Evolutionary conservation across 2,888 invertebrate species (phyloP).

Genomic region (Orthonevra nobilis): DNA sequence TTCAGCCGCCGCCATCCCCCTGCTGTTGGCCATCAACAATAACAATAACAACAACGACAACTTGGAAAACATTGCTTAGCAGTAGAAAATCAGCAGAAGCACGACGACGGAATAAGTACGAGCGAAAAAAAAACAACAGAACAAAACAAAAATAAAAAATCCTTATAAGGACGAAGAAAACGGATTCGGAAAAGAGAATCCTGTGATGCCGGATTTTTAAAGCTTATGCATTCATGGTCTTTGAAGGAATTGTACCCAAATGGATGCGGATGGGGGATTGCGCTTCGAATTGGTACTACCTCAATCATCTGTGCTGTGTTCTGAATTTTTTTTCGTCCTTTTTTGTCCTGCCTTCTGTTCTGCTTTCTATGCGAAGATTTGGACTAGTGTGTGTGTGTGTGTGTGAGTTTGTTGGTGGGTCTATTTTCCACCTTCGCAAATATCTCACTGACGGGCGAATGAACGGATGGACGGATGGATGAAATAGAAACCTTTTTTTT

Average conservation of each 20-base stretch:
- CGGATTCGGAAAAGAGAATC: slow-evolving; percentile 9
- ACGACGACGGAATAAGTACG: slow-evolving; percentile 35
- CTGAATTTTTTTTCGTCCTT: slow-evolving; percentile 42
- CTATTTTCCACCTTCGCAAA: slow-evolving; percentile 69
- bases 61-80: slow-evolving; percentile 57
- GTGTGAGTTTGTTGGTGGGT: slow-evolving; percentile 30
- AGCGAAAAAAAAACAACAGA: slow-evolving; percentile 17
- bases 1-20: not conserved
- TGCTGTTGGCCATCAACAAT: slow-evolving; percentile 4
- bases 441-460: slow-evolving; percentile 66
- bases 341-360: slow-evolving; percentile 14
- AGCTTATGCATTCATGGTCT: slow-evolving; percentile 66
- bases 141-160: slow-evolving; percentile 17
- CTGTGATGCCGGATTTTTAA: slow-evolving; percentile 59
- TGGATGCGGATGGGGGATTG: slow-evolving; percentile 65
- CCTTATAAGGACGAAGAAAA: not conserved
- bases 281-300: slow-evolving; percentile 66
- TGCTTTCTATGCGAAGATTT: slow-evolving; percentile 30
- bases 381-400: slow-evolving; percentile 14
- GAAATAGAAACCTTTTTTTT: slow-evolving; percentile 68
- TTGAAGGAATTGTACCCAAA: slow-evolving; percentile 59
- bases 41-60: slow-evolving; percentile 30
- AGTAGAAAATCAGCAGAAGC: slow-evolving; percentile 66
- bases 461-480: slow-evolving; percentile 64
- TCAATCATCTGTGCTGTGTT: slow-evolving; percentile 68